A percentile compares a stretch with the other conserved stretches of the same genome.
Conservation (phyloP, 2,797 vertebrate genomes). For the Chromobotia macracanthus region DNA sequence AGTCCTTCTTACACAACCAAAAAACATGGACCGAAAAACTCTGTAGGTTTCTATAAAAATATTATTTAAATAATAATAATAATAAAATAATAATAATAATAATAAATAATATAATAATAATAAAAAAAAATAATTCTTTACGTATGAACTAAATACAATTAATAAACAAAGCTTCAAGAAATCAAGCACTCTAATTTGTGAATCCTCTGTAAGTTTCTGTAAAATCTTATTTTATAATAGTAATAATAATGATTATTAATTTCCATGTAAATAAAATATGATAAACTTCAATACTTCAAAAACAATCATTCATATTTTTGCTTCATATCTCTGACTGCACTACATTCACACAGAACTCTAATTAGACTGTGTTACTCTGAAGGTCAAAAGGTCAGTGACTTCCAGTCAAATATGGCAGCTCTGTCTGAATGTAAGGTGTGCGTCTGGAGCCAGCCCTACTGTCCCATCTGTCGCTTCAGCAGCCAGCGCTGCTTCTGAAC, state of each 20-base stretch:
- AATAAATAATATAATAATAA: too few species aligned
- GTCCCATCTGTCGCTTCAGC: constrained; percentile 41
- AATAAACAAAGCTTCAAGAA: background rate
- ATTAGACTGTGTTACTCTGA: constrained; percentile 28
- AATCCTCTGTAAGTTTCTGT: too few species aligned
- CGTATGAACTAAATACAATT: background rate
- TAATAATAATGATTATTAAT: too few species aligned
- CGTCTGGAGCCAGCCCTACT: constrained; percentile 42
- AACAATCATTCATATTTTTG: background rate
- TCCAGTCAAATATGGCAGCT: constrained; percentile 49
- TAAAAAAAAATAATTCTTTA: background rate
- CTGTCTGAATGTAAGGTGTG: constrained; percentile 44
- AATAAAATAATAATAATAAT: too few species aligned
- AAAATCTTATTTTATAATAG: too few species aligned
- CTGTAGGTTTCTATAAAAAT: background rate
- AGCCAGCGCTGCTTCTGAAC: constrained; percentile 24
- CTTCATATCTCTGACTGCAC: background rate
- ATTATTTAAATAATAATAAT: too few species aligned
- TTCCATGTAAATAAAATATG: too few species aligned
- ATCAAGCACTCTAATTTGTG: too few species aligned
- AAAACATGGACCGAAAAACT: background rate
- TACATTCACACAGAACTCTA: constrained; percentile 1
- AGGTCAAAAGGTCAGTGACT: constrained; percentile 40
- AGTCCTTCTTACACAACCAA: background rate
- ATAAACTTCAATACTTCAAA: too few species aligned